Evolutionary conservation across 1,140 invertebrate species (phyloP).

Genomic region (Octopus bimaculoides): DNA sequence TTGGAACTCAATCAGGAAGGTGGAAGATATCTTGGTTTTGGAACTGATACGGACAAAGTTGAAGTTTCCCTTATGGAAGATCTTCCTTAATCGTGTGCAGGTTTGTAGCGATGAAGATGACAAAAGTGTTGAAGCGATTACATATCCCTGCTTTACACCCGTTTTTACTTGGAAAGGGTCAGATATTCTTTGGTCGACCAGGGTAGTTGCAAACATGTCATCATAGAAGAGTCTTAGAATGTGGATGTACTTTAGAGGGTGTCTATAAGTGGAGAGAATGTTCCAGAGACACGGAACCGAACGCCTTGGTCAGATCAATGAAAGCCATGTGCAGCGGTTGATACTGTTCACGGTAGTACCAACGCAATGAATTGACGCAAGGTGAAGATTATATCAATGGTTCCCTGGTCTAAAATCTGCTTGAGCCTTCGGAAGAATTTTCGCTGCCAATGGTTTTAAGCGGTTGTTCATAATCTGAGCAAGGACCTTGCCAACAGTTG

Average conservation of each 20-base stretch:
- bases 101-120: not conserved
- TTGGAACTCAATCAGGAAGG: not conserved
- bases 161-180: not conserved
- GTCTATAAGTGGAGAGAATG: not conserved
- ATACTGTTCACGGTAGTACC: not conserved
- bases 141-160: not conserved
- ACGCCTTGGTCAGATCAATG: not conserved
- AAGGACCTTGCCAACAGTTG: not conserved
- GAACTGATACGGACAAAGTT: no score
- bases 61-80: not conserved
- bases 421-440: not conserved
- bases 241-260: not conserved
- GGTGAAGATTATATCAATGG: not conserved
- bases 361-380: not conserved
- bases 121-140: not conserved
- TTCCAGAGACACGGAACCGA: not conserved
- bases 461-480: not conserved
- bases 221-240: not conserved
- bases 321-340: slow-evolving; percentile 1
- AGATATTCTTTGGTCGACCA: not conserved
- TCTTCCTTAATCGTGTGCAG: not conserved
- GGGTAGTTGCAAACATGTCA: not conserved
- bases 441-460: not conserved
- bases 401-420: not conserved
- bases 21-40: not conserved